phyloP scores from a whole-genome alignment of 1,140 invertebrate genomes.

The Papilio aristodemus region DNA sequence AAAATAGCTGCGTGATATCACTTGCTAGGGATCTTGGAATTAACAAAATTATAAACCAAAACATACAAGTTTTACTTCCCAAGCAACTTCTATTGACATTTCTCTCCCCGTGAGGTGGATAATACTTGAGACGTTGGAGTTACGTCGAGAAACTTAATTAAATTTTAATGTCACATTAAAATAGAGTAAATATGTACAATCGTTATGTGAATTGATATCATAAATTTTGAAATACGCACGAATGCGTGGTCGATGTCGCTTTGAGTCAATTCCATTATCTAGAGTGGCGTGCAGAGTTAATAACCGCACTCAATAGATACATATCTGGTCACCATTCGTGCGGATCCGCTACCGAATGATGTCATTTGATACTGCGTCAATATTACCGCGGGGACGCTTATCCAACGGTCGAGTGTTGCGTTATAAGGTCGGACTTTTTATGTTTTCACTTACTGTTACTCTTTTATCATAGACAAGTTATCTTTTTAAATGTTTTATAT shows the following conservation, averaged over 20 bases:
- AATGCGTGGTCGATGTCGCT: slow-evolving; percentile 38
- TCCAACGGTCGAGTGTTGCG: slow-evolving; percentile 11
- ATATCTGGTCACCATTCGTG: slow-evolving; percentile 47
- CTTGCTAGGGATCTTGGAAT: too few species aligned
- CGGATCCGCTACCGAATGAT: slow-evolving; percentile 56
- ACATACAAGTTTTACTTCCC: too few species aligned
- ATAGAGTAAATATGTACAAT: too few species aligned
- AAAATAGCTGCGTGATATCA: too few species aligned
- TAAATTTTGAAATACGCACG: slow-evolving; percentile 39
- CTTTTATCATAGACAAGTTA: slow-evolving; percentile 17
- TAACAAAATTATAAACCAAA: too few species aligned
- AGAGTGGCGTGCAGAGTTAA: slow-evolving; percentile 70
- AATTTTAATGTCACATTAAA: neutral
- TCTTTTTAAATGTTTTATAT: neutral
- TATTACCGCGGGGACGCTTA: slow-evolving; percentile 28
- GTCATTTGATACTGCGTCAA: slow-evolving; percentile 53
- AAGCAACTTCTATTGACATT: too few species aligned
- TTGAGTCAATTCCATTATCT: slow-evolving; percentile 68
- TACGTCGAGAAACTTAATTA: too few species aligned
- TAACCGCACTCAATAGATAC: slow-evolving; percentile 65
- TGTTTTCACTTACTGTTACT: slow-evolving; percentile 7
- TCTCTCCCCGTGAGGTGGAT: too few species aligned
- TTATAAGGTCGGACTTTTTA: slow-evolving; percentile 25
- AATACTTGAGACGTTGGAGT: too few species aligned
- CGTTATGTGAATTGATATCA: slow-evolving; percentile 5